These are phyloP conservation scores for Puffinus mauretanicus DNA, from an alignment of 2,113 vertebrate species.

Conservation along the genomic window DNA sequence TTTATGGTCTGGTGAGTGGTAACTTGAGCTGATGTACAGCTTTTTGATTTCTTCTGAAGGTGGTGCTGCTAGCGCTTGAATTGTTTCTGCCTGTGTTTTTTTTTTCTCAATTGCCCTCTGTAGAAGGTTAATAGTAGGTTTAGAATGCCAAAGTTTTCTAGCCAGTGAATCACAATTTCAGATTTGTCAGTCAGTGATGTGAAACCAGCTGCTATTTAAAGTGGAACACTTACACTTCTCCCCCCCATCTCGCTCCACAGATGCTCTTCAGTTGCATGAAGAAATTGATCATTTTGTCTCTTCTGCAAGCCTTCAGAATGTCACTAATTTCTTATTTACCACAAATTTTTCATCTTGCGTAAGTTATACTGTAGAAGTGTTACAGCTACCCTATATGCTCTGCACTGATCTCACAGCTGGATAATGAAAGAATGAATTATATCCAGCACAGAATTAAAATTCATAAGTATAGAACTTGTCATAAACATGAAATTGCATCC, in stretches of 20 bases:
- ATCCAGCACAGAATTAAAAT: conserved; percentile 38
- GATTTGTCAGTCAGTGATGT: conserved; percentile 45
- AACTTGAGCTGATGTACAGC: neutral
- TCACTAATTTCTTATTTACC: conserved; percentile 44
- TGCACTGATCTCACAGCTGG: conserved; percentile 38
- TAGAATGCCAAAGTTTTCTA: conserved; percentile 42
- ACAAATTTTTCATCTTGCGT: neutral
- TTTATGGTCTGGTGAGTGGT: conserved; percentile 10
- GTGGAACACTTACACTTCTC: neutral
- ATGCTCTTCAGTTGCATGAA: conserved; percentile 6
- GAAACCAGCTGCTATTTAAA: conserved; percentile 54
- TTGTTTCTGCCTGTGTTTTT: neutral
- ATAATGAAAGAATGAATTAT: conserved; percentile 27
- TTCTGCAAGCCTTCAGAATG: conserved; percentile 22
- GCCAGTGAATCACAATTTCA: conserved; percentile 39
- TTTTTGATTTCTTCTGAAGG: conserved; percentile 32
- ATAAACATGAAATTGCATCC: conserved; percentile 15
- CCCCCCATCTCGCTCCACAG: neutral
- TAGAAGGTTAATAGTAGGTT: conserved; percentile 54
- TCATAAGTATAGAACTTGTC: neutral
- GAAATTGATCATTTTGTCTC: conserved; percentile 32
- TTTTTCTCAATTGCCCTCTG: conserved; percentile 18
- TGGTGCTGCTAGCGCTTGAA: neutral
- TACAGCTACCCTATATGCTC: neutral
- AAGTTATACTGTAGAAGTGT: neutral